A percentile compares a stretch with the other conserved stretches of the same genome.
These are phyloP conservation scores for Phrixothrix hirtus DNA, from an alignment of 2,888 invertebrate species.

Conservation along the genomic window DNA sequence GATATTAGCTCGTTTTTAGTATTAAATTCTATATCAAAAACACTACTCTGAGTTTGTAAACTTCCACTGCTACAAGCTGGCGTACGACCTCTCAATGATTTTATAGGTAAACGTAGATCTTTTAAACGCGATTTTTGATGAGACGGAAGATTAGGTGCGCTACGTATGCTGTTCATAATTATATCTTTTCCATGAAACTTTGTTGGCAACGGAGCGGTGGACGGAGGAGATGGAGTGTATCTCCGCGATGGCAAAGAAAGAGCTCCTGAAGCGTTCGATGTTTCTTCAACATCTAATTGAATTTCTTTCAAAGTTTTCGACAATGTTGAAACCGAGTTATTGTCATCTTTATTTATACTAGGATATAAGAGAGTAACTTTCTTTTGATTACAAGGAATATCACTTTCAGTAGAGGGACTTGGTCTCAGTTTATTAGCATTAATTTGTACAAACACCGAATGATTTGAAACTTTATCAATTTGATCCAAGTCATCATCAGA, in stretches of 20 bases:
- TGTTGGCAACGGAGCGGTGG: slow-evolving; percentile 80
- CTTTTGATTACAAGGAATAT: slow-evolving; percentile 59
- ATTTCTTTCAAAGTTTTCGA: slow-evolving; percentile 61
- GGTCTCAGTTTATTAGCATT: slow-evolving; percentile 49
- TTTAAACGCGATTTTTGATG: slow-evolving; percentile 71
- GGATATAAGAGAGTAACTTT: slow-evolving; percentile 61
- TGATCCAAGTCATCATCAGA: slow-evolving; percentile 81
- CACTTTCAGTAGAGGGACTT: slow-evolving; percentile 40
- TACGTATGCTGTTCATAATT: slow-evolving; percentile 77
- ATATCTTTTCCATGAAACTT: slow-evolving; percentile 70
- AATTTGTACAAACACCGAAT: slow-evolving; percentile 70
- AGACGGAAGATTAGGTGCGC: slow-evolving; percentile 76
- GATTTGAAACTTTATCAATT: slow-evolving; percentile 79
- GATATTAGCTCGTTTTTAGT: slow-evolving; percentile 54
- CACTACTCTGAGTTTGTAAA: slow-evolving; percentile 46
- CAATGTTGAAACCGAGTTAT: slow-evolving; percentile 55
- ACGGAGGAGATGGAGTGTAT: slow-evolving; percentile 81
- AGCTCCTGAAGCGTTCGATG: slow-evolving; percentile 61
- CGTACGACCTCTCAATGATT: slow-evolving; percentile 66
- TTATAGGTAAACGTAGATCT: slow-evolving; percentile 74
- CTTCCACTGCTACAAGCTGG: slow-evolving; percentile 66
- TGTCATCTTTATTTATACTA: slow-evolving; percentile 64
- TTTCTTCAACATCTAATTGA: slow-evolving; percentile 62
- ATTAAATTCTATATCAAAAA: slow-evolving; percentile 50
- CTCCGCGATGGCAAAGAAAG: slow-evolving; percentile 67